Evolutionary conservation across 2,113 vertebrate species (phyloP).

Genomic region (Periophthalmodon schlosseri): DNA sequence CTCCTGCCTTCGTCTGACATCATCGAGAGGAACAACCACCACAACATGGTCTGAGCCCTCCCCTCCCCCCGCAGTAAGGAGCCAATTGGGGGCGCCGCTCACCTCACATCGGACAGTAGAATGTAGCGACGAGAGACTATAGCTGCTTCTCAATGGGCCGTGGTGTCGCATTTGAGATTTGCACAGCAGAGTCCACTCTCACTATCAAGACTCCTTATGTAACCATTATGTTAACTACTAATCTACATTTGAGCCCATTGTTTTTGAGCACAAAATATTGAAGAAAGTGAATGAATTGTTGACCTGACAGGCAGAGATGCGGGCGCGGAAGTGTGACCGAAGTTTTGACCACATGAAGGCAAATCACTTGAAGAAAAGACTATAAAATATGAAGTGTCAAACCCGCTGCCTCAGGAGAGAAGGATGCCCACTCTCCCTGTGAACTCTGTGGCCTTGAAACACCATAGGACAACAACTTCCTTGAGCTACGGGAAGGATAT

Average conservation of each 20-base stretch:
- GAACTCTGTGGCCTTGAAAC: constrained; percentile 72
- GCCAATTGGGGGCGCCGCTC: constrained; percentile 86
- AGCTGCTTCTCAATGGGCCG: constrained; percentile 53
- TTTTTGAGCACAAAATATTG: constrained; percentile 64
- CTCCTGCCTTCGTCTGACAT: constrained; percentile 93
- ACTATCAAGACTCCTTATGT: constrained; percentile 68
- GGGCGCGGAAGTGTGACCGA: constrained; percentile 41
- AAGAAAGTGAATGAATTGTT: constrained; percentile 27
- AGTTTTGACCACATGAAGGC: constrained; percentile 38
- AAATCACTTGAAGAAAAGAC: constrained; percentile 44
- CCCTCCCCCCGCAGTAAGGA: constrained; percentile 78
- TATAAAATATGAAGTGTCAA: constrained; percentile 52
- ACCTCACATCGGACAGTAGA: constrained; percentile 99
- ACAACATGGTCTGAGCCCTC: constrained; percentile 86
- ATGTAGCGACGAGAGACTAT: constrained; percentile 90
- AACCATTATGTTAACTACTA: constrained; percentile 70
- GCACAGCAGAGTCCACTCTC: constrained; percentile 75
- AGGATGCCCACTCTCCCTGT: constrained; percentile 59
- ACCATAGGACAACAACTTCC: constrained; percentile 77
- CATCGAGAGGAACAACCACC: constrained; percentile 96
- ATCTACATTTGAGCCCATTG: constrained; percentile 69
- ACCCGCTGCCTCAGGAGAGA: constrained; percentile 55
- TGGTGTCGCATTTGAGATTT: constrained; percentile 62
- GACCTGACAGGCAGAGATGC: constrained; percentile 57
- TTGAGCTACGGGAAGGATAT: constrained; percentile 73